These are phyloP conservation scores for Scaptomyza cyrtandrae DNA, from an alignment of 2,888 invertebrate genomes.

Conservation along the genomic window DNA sequence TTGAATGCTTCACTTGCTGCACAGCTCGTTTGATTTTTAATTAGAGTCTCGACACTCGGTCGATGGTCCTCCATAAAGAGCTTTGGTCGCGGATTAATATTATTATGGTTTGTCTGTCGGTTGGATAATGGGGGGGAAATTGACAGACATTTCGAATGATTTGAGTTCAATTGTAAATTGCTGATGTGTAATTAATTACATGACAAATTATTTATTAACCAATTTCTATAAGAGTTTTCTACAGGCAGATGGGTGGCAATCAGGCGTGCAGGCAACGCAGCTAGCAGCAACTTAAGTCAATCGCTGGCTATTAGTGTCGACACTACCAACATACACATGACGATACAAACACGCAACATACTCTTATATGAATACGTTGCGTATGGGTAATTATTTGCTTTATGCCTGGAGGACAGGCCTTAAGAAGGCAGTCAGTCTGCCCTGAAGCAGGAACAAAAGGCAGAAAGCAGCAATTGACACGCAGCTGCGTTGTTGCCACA, in stretches of 20 bases:
- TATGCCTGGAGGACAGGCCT: constrained; percentile 18
- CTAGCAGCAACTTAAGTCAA: constrained; percentile 67
- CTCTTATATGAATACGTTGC: constrained; percentile 37
- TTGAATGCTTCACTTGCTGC: constrained; percentile 27
- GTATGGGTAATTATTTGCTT: constrained; percentile 75
- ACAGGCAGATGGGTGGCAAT: constrained; percentile 15
- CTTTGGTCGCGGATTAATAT: constrained; percentile 32
- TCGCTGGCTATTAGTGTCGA: constrained; percentile 67
- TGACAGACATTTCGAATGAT: constrained; percentile 46
- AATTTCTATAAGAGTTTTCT: constrained; percentile 60
- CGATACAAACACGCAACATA: constrained; percentile 18
- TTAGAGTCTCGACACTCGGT: constrained; percentile 38
- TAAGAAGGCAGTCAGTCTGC: neutral
- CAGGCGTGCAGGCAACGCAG: constrained; percentile 16
- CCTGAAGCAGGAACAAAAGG: constrained; percentile 21
- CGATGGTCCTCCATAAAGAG: constrained; percentile 25
- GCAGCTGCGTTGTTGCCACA: constrained; percentile 47
- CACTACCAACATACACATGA: constrained; percentile 41
- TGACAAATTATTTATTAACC: constrained; percentile 67
- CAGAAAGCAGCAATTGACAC: constrained; percentile 41
- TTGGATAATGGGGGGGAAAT: constrained; percentile 49
- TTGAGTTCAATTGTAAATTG: constrained; percentile 61
- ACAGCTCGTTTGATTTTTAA: constrained; percentile 56
- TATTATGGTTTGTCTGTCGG: constrained; percentile 30
- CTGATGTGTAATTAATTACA: constrained; percentile 66